phyloP scores from a whole-genome alignment of 2,797 vertebrate genomes.

The Emydoidea blandingii region DNA sequence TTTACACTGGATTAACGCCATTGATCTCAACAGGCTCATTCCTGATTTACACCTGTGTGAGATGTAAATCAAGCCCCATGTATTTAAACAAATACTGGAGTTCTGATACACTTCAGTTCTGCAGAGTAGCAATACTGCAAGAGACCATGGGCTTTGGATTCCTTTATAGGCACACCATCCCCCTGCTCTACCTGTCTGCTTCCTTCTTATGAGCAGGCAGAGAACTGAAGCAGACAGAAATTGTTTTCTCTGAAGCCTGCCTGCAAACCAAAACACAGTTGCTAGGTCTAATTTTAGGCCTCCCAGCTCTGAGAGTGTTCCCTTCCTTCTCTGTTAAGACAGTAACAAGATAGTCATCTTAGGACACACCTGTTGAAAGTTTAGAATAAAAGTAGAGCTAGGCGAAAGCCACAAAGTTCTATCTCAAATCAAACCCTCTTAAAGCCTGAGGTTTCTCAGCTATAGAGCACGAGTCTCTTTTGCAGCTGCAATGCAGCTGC shows the following conservation, averaged over 20 bases:
- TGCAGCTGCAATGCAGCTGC: background rate
- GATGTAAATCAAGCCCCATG: fast-evolving
- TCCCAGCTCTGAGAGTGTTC: slow-evolving; percentile 25
- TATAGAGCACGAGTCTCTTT: background rate
- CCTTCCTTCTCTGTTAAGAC: background rate
- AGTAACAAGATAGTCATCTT: background rate
- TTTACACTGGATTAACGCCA: fast-evolving
- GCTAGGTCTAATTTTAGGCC: slow-evolving; percentile 68
- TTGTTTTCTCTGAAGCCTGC: background rate
- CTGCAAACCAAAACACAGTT: slow-evolving; percentile 57
- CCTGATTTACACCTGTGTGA: too few species aligned
- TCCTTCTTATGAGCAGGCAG: fast-evolving
- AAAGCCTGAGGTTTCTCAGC: fast-evolving
- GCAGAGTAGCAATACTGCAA: fast-evolving
- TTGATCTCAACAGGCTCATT: background rate
- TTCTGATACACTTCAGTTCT: fast-evolving
- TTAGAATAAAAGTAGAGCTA: fast-evolving
- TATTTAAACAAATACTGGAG: fast-evolving
- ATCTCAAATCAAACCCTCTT: background rate
- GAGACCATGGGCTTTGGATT: fast-evolving
- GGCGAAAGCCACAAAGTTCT: background rate
- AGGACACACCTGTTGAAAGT: background rate
- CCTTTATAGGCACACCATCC: fast-evolving
- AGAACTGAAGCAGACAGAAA: background rate
- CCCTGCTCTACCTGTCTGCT: background rate